phyloP scores from a whole-genome alignment of 2,888 invertebrate genomes.

The Tiphia femorata region DNA sequence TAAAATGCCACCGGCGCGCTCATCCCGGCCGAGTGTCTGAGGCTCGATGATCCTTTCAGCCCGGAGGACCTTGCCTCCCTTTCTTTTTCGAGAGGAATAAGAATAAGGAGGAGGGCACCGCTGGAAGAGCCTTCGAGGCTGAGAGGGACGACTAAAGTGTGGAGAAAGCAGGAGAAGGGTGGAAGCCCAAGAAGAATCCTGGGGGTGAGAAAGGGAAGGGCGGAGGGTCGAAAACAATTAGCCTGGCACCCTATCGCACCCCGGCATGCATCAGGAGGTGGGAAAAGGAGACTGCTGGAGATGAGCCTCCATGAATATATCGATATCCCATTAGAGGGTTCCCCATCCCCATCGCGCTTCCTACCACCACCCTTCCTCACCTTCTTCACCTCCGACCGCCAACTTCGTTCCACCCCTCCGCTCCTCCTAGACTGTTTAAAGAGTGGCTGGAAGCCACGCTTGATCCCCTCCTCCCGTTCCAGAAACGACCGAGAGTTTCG shows the following conservation, averaged over 20 bases:
- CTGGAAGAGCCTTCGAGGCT: background rate
- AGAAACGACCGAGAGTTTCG: conserved; percentile 4
- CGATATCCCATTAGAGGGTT: conserved; percentile 62
- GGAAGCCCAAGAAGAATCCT: conserved; percentile 2
- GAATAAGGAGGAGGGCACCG: background rate
- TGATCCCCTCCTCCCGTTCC: conserved; percentile 5
- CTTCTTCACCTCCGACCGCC: conserved; percentile 8
- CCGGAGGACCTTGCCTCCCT: background rate
- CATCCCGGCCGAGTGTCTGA: conserved; percentile 16
- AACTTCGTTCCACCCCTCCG: conserved; percentile 15
- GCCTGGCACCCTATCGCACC: conserved; percentile 36
- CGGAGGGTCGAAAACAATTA: conserved; percentile 46
- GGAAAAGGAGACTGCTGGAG: conserved; percentile 47
- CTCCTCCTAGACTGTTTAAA: conserved; percentile 54
- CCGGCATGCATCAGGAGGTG: conserved; percentile 41
- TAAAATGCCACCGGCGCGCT: conserved; percentile 22
- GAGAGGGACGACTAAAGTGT: conserved; percentile 3
- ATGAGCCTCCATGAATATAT: conserved; percentile 62
- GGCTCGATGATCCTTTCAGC: conserved; percentile 31
- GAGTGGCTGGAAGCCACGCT: conserved; percentile 46
- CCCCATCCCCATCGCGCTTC: conserved; percentile 2
- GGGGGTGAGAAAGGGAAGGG: conserved; percentile 1
- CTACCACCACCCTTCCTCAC: background rate
- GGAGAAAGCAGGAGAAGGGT: conserved; percentile 1
- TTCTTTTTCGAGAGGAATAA: background rate